Base-by-base conservation (phyloP, 1,140 invertebrate genomes). In the Phymastichus coffea region DNA sequence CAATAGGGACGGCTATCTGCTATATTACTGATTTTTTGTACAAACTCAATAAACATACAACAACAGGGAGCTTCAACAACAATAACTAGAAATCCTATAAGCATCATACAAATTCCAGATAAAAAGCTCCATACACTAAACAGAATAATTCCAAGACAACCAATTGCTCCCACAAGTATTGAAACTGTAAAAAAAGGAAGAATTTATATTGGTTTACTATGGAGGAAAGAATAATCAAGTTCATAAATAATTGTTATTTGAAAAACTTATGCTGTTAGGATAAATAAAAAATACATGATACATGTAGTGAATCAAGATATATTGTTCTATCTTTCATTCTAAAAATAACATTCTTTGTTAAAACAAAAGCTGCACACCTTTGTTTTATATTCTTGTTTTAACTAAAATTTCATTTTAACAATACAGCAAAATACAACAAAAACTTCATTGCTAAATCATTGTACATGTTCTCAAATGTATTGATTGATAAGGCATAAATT, bases 21-120 rank as follows among this genome's bases (percentile, higher is more conserved):
- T 76, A 85, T 88, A 66, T 88, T 86, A 43, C 91, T 89, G 22
- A 95, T 80, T 53, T 83, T 85, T 77, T 94, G 90, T 56, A 96
- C 93, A 81, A 93, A 91, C 72, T 97, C 94, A 63, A 98, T 86
- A 79, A 95, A 98, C 74, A 93, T 84, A 78, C 94, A 97, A 80
- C 94, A 97, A 74, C 92, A 97, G 0, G 95, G 95, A 10, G 94
- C 94, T 80, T 98, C 95, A 67, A 95, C 85, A 4, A 89, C 84
- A 63, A 95, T 83, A 41, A 94, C 86, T 53, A 92, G 68, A 80
- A 96, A 94, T 40, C 93, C 94, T 48, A 89, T 86, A 43, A 95
- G 65, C 88, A 97, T 90, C 84, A 95, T 93, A 81, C 90, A 88
- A 57, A 97, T 86, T 49, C 93, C 93, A 43, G 88, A 86, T 30